These are phyloP conservation scores for Prietella phreatophila DNA, from an alignment of 2,113 vertebrate genomes.

Conservation along the genomic window DNA sequence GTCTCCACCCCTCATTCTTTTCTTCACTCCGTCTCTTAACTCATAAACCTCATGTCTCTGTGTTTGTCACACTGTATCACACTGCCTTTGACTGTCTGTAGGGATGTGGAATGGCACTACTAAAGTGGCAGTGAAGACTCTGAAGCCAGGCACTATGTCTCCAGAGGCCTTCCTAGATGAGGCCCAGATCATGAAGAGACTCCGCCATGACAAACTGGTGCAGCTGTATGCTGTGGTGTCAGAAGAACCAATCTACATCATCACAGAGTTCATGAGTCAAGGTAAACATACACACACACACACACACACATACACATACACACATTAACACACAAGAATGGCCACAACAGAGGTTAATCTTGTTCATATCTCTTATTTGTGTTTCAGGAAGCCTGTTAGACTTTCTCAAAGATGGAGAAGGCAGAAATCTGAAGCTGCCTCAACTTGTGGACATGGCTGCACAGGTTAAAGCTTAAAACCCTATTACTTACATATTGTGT, in stretches of 20 bases:
- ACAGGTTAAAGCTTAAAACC: constrained; percentile 74
- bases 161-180: constrained; percentile 96
- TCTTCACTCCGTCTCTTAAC: neutral
- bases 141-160: constrained; percentile 97
- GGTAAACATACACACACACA: constrained; percentile 66
- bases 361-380: neutral
- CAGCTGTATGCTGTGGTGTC: constrained; percentile 97
- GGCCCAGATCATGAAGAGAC: constrained; percentile 97
- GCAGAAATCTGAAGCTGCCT: constrained; percentile 82
- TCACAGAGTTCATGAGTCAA: constrained; percentile 95
- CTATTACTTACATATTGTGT: neutral
- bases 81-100: constrained; percentile 58
- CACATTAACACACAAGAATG: neutral
- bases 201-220: constrained; percentile 96
- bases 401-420: constrained; percentile 86
- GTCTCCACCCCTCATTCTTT: neutral
- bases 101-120: constrained; percentile 95
- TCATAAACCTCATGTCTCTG: neutral
- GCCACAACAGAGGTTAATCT: neutral
- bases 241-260: constrained; percentile 96
- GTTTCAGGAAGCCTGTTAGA: constrained; percentile 89
- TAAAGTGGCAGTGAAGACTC: constrained; percentile 95
- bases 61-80: constrained; percentile 21
- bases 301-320: neutral
- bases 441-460: constrained; percentile 96